Evolutionary conservation across 2,888 invertebrate genomes (phyloP).

Genomic region (Drosophila tripunctata): DNA sequence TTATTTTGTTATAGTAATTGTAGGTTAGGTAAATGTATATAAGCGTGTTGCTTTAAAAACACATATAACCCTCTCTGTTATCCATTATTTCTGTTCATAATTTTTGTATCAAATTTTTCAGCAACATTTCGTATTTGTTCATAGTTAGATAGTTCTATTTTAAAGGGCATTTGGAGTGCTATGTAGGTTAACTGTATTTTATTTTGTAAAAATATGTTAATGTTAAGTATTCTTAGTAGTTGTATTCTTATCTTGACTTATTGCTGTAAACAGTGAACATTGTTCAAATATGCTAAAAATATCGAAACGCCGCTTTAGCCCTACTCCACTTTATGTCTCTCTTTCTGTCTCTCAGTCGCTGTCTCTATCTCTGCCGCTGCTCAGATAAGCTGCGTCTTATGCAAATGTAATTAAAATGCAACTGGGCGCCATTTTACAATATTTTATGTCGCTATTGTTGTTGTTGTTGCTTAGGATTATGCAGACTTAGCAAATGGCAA

Average conservation of each 20-base stretch:
- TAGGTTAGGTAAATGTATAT: too few relatives aligned
- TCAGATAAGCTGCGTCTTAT: slow-evolving; percentile 73
- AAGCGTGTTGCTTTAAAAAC: too few relatives aligned
- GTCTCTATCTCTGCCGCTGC: slow-evolving; percentile 15
- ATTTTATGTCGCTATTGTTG: slow-evolving; percentile 59
- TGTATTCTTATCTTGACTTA: background rate
- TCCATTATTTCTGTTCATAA: too few relatives aligned
- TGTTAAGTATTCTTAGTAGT: background rate
- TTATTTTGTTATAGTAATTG: too few relatives aligned
- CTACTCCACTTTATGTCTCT: background rate
- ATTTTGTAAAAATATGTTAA: background rate
- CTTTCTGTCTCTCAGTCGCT: background rate
- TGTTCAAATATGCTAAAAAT: slow-evolving; percentile 6
- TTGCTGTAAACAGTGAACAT: background rate
- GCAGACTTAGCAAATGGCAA: slow-evolving; percentile 24
- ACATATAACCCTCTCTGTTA: too few relatives aligned
- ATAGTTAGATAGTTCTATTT: too few relatives aligned
- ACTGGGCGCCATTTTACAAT: slow-evolving; percentile 67
- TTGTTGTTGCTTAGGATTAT: slow-evolving; percentile 45
- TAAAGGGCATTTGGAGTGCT: too few relatives aligned
- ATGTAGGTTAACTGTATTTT: too few relatives aligned
- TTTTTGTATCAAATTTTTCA: too few relatives aligned
- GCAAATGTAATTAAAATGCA: slow-evolving; percentile 77
- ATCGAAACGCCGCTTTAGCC: background rate
- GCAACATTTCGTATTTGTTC: too few relatives aligned